Base-by-base conservation (phyloP, 2,797 vertebrate species). In the Centroberyx gerrardi region DNA sequence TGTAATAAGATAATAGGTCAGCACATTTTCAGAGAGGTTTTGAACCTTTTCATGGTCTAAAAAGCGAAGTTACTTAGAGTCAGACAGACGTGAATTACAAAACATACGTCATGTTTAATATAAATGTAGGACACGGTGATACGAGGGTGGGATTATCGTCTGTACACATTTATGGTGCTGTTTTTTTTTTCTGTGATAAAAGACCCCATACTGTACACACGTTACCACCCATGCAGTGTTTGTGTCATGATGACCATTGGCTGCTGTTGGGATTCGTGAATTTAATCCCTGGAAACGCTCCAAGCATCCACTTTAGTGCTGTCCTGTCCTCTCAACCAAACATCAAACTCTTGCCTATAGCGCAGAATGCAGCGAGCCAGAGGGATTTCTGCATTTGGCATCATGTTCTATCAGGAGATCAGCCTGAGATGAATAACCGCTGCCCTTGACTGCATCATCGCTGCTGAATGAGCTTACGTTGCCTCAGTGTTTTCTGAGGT, bases 261-360 rank as follows among this genome's bases (percentile, higher is more conserved):
- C 84, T 86, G 85, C 93, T 84, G 88, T 72, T 90, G 70, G 22
- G 88, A 87, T 88, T 88, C 89, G 85, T 90, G 87, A 89, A 85
- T 90, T 93, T 88, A 91, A 91, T 92, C 90, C 90, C 93, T 93
- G 93, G 91, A 92, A 89, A 75, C 78, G 72, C 83, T 92, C 92
- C 92, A 94, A 91, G 84, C 93, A 80, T 91, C 90, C 91, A 91
- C 92, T 94, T 91, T 90, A 83, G 90, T 80, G 83, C 90, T 70
- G 88, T 86, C 87, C 91, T 91, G 89, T 91, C 91, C 91, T 91
- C 90, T 87, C 89, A 72, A 86, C 81, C 91, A 82, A 91, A 86
- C 88, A 85, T 92, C 91, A 93, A 86, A 83, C 89, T 82, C 81
- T 72, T 77, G 84, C 90, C 88, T 77, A 76, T 83, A 81, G 91